These are phyloP conservation scores for Percina caprodes DNA, from an alignment of 2,113 vertebrate species.

Conservation along the genomic window DNA sequence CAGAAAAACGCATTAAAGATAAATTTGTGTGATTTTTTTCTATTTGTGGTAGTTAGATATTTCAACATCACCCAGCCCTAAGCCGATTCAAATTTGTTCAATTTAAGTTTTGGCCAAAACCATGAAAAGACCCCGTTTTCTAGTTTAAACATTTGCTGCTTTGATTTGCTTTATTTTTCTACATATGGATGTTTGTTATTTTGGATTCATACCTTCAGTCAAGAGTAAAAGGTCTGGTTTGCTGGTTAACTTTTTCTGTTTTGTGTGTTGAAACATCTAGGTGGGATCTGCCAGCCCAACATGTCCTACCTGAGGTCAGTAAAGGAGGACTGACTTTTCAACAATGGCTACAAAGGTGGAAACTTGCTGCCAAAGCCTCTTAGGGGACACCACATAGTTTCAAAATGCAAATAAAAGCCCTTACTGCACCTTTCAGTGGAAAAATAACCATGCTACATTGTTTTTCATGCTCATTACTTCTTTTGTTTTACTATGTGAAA, in stretches of 20 bases:
- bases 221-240: not conserved
- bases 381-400: not conserved
- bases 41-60: not conserved
- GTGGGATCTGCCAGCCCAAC: conserved; percentile 87
- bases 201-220: not conserved
- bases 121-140: not conserved
- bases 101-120: not conserved
- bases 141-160: not conserved
- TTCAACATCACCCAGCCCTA: not conserved
- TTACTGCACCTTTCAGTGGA: conserved; percentile 25
- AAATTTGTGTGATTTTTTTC: not conserved
- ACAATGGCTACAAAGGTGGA: conserved; percentile 87
- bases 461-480: not conserved
- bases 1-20: not conserved
- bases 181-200: not conserved
- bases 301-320: conserved; percentile 74
- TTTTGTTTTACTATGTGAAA: conserved; percentile 11
- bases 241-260: conserved; percentile 18
- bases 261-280: conserved; percentile 66
- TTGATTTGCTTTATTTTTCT: not conserved
- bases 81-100: not conserved
- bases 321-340: conserved; percentile 81
- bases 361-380: conserved; percentile 73
- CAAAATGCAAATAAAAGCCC: not conserved
- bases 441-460: not conserved